A percentile compares a stretch with the other conserved stretches of the same genome.
phyloP scores from a whole-genome alignment of 2,888 invertebrate genomes.

The Epistrophe eligans region DNA sequence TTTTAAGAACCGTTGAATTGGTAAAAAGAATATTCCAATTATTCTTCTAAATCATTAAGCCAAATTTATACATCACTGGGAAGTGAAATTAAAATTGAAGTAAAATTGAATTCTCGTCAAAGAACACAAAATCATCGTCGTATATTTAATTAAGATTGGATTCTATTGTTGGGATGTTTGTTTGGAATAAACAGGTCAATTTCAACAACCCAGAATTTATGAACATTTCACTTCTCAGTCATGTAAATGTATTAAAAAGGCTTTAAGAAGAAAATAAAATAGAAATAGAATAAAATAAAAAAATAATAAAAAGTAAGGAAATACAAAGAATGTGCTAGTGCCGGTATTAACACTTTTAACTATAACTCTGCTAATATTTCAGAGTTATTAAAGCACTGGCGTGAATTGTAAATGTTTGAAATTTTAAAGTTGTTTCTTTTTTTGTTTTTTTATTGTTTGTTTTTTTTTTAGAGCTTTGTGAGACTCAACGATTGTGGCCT shows the following conservation, averaged over 20 bases:
- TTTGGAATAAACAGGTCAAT: no score
- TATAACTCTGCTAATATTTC: conserved; percentile 57
- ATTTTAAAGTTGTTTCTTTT: conserved; percentile 18
- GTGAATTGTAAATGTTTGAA: conserved; percentile 46
- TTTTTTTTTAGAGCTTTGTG: conserved; percentile 39
- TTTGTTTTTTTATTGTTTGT: background rate
- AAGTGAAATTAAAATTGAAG: background rate
- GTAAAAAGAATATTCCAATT: background rate
- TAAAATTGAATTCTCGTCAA: no score
- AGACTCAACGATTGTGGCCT: conserved; percentile 66
- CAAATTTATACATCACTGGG: background rate
- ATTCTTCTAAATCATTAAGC: background rate
- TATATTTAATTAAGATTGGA: no score
- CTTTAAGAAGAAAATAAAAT: background rate
- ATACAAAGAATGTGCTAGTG: conserved; percentile 39
- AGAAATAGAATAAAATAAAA: background rate
- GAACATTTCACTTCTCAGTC: background rate
- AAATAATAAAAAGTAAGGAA: background rate
- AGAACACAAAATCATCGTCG: no score
- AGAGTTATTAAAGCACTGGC: conserved; percentile 72
- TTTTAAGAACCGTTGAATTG: background rate
- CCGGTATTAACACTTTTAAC: conserved; percentile 59
- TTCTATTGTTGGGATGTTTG: no score
- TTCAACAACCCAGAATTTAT: no score
- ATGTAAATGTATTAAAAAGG: background rate